Conservation (phyloP, 2,113 vertebrate genomes). For the Poicephalus gulielmi region DNA sequence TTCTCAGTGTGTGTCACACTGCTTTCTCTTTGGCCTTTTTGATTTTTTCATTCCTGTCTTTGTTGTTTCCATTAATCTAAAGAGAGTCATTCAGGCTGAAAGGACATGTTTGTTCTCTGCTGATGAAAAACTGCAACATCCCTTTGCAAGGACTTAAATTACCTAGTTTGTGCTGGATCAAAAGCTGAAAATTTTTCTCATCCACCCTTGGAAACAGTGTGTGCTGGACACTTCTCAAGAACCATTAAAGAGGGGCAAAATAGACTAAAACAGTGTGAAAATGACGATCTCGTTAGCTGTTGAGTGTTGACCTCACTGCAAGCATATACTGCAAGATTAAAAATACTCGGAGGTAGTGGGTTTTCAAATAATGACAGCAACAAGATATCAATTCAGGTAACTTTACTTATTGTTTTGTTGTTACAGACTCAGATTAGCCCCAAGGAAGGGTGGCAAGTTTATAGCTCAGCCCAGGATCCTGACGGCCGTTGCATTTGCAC, state of each 20-base stretch:
- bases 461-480: conserved; percentile 96
- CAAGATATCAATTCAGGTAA: not conserved
- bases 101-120: not conserved
- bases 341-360: not conserved
- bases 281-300: not conserved
- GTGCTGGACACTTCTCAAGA: not conserved
- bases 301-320: not conserved
- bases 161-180: not conserved
- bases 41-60: not conserved
- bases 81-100: conserved; percentile 27
- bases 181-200: not conserved
- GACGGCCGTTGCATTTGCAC: conserved; percentile 97
- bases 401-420: not conserved
- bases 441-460: conserved; percentile 98
- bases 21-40: not conserved
- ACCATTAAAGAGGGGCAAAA: not conserved
- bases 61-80: conserved; percentile 11
- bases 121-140: not conserved
- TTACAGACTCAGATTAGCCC: conserved; percentile 92
- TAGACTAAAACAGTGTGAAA: not conserved
- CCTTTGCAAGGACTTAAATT: not conserved
- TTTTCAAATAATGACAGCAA: not conserved
- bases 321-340: not conserved
- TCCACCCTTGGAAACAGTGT: not conserved
- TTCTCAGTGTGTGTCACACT: fast-evolving